Base-by-base conservation (phyloP, 2,797 vertebrate genomes). In the Lycodopsis pacificus region DNA sequence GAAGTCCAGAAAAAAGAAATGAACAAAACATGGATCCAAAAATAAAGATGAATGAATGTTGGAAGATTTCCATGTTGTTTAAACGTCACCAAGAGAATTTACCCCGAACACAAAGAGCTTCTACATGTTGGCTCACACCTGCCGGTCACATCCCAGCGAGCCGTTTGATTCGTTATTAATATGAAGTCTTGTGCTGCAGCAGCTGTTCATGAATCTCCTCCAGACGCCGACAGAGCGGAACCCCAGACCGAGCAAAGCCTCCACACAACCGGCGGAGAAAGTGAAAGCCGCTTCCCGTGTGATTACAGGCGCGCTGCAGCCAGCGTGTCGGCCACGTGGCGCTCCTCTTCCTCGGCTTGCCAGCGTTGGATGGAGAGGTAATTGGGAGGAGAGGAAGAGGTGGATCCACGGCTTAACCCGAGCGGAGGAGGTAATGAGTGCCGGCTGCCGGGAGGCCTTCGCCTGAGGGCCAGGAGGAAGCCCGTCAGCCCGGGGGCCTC, bases 351-450 rank as follows among this genome's bases (percentile, higher is more conserved):
- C 49, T 15, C 58, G 70, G 56, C 58, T 53, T n/a, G 54, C 58
- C 30, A 7, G 62, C 17, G 19, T 27, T 61, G 49, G 63, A 72
- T 67, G 73, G 68, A 68, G 65, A 73, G 76, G 75, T 88, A 87
- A 90, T 85, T 87, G 76, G 76, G 54, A 86, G 81, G 66, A 77
- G 73, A 86, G 57, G 78, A 58, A 67, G 67, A 71, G 78, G 72
- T 73, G 80, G 70, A 75, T 73, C 72, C 14, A 5, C 12, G 63
- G 51, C 73, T 85, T 69, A 83, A 81, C 84, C 71, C 68, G 69
- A 83, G 70, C 7, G 19, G 3, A 77, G 76, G 77, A 17, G 25
- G 70, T 87, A 89, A 91, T 84, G 84, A 88, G 85, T 19, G 3
- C 34, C 5, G 19, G 79, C 56, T 68, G 70, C 81, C 1, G 14